Evolutionary conservation across 2,888 invertebrate genomes (phyloP), one percentile per base, ranked within the genome.

Genomic region (Dryobotodes eremita): DNA sequence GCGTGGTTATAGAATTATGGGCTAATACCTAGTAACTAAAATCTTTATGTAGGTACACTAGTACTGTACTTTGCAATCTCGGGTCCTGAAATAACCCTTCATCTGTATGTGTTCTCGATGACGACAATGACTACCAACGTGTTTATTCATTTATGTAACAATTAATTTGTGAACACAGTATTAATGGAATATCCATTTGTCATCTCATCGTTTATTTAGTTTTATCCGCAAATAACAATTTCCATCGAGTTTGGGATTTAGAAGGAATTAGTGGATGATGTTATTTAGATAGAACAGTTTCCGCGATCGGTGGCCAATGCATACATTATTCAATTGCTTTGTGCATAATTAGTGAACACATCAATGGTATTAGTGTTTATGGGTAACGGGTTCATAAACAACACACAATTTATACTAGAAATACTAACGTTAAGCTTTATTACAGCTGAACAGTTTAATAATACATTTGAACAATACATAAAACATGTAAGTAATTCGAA

Each of bases 301-400:
- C 77, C 77, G 62, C 76, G 62, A 80, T 82, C 68, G 53, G 55
- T 71, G 75, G 69, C 42, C 82, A 80, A 84, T 83, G 80, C 77
- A 82, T 86, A 80, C 79, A 89, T 86, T 81, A 90, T 86, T 80
- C 85, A 87, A 86, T 83, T 81, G 88, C 83, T 89, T 87, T 88
- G 87, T 79, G 79, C 80, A 84, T 88, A 85, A 90, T 90, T 86
- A 88, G 78, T 84, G 85, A 80, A 85, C 78, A 86, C 81, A 85
- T 88, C 86, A 89, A 84, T 76, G 71, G 77, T 53, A 74, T 84
- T 82, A 82, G 83, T 81, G 75, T 83, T 77, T 77, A 80, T 68
- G 75, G 72, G 73, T 79, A 83, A 85, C 62, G n/a, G 75, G 55
- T 78, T 75, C 68, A 80, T 75, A 74, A 84, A 77, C 68, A 80